A percentile compares a stretch with the other conserved stretches of the same genome.
Evolutionary conservation across 2,797 vertebrate genomes (phyloP).

Genomic region (Onychomys torridus): DNA sequence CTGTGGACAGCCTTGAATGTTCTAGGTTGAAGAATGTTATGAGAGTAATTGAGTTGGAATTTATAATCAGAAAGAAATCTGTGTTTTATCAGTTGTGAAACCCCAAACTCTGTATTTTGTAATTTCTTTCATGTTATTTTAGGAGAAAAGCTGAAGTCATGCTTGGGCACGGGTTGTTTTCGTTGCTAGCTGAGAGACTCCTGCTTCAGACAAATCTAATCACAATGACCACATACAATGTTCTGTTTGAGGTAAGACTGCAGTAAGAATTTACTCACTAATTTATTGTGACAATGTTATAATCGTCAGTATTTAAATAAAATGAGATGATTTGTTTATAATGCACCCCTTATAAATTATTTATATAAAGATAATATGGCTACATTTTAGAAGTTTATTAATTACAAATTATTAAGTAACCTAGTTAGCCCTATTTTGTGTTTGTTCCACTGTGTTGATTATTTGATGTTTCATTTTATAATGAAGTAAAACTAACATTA

Average conservation of each 20-base stretch:
- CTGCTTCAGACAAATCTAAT: constrained; percentile 95
- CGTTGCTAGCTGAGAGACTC: constrained; percentile 95
- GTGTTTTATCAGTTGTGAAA: constrained; percentile 7
- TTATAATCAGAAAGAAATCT: constrained; percentile 40
- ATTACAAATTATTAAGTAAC: constrained; percentile 34
- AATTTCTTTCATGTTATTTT: constrained; percentile 77
- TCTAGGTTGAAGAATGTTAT: not conserved
- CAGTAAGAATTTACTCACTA: constrained; percentile 78
- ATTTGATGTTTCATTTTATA: constrained; percentile 51
- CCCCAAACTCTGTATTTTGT: constrained; percentile 33
- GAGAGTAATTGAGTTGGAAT: constrained; percentile 3
- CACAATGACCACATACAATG: constrained; percentile 98
- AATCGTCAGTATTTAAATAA: constrained; percentile 77
- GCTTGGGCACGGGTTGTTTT: constrained; percentile 97
- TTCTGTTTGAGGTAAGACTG: constrained; percentile 95
- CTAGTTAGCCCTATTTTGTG: not conserved
- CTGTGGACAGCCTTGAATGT: not conserved
- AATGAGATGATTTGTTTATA: constrained; percentile 42
- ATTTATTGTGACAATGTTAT: constrained; percentile 81
- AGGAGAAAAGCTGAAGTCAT: constrained; percentile 99
- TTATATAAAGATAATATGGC: not conserved
- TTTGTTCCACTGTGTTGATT: constrained; percentile 28
- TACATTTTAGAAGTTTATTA: constrained; percentile 39
- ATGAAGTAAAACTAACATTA: constrained; percentile 49
- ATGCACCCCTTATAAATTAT: not conserved